Percentiles rank a stretch among this genome's conserved stretches.
Conservation (phyloP, 2,797 vertebrate species). For the Gymnoscopelus braueri region DNA sequence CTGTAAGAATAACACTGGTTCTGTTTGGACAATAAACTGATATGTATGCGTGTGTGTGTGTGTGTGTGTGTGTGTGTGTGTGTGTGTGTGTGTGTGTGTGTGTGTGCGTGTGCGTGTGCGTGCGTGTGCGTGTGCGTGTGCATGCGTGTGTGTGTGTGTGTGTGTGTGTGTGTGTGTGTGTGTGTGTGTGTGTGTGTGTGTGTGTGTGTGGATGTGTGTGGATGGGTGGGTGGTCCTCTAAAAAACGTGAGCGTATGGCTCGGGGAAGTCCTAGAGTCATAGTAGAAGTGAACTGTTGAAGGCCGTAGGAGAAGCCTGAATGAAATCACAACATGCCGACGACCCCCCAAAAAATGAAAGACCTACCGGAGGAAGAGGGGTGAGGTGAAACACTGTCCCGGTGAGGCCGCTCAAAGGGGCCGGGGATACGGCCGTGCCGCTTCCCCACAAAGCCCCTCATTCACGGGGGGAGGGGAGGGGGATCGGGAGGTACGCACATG, state of each 20-base stretch:
- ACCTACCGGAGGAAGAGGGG: conserved; percentile 31
- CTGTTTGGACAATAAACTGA: conserved; percentile 86
- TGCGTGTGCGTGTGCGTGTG: neutral
- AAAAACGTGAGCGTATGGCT: conserved; percentile 71
- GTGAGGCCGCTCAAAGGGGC: conserved; percentile 59
- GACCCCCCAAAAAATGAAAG: conserved; percentile 67
- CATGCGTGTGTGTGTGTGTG: neutral
- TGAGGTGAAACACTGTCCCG: conserved; percentile 48
- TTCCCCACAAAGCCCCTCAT: conserved; percentile 77
- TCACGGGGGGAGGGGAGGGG: conserved; percentile 62
- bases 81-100: neutral
- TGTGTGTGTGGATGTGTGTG: conserved; percentile 23
- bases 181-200: conserved; percentile 27
- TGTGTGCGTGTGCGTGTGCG: neutral
- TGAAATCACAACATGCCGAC: conserved; percentile 92
- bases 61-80: neutral
- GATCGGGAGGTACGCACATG: conserved; percentile 48
- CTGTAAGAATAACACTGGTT: conserved; percentile 79
- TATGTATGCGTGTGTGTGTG: neutral
- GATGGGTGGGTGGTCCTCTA: conserved; percentile 89
- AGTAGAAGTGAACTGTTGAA: conserved; percentile 95
- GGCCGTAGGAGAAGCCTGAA: conserved; percentile 90
- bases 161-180: conserved; percentile 4
- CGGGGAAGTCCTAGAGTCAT: conserved; percentile 86
- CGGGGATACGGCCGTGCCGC: conserved; percentile 54